phyloP scores from a whole-genome alignment of 2,797 vertebrate species.

The Onychomys leucogaster region DNA sequence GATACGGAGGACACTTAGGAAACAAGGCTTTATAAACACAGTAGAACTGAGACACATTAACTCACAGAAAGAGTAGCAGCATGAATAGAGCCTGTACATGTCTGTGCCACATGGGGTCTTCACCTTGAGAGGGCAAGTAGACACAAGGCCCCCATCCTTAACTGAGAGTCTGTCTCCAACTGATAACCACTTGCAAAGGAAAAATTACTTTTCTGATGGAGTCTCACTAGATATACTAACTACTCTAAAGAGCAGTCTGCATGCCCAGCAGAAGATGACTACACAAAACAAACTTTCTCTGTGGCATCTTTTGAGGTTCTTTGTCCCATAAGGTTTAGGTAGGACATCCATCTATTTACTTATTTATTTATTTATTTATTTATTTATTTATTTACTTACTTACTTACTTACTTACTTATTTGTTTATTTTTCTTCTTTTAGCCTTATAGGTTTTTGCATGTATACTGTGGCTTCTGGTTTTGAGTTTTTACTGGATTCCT shows the following conservation, averaged over 20 bases:
- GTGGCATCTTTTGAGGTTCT: neutral
- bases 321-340: neutral
- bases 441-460: neutral
- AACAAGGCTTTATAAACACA: neutral
- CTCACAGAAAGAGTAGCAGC: neutral
- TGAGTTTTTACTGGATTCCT: neutral
- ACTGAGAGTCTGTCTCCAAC: neutral
- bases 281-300: neutral
- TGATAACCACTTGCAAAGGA: neutral
- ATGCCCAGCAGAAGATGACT: neutral
- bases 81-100: neutral
- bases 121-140: neutral
- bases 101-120: neutral
- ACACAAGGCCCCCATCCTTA: too few relatives aligned
- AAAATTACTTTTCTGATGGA: neutral
- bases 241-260: neutral
- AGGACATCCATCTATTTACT: neutral
- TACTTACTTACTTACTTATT: too few relatives aligned
- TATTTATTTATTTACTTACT: neutral
- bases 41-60: neutral
- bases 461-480: neutral
- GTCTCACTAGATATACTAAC: neutral
- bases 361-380: too few relatives aligned
- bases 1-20: neutral
- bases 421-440: neutral